phyloP scores from a whole-genome alignment of 2,113 vertebrate species.

The Eulemur rufifrons region DNA sequence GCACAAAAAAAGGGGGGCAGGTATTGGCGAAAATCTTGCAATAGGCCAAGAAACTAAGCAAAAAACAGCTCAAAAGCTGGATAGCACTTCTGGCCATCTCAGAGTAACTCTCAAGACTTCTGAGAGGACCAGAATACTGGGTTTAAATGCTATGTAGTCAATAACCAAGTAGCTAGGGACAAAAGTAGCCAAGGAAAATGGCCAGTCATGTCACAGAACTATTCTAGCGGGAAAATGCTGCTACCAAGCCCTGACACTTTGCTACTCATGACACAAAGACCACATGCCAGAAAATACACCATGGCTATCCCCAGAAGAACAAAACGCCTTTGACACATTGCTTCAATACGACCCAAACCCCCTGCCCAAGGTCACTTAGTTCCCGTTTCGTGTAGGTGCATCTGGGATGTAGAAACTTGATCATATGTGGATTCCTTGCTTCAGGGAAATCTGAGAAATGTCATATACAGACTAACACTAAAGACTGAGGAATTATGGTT shows the following conservation, averaged over 20 bases:
- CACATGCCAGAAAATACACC: not conserved
- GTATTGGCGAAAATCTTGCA: not conserved
- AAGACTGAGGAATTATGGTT: not conserved
- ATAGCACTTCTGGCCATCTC: not conserved
- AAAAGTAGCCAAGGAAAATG: not conserved
- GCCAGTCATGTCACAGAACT: not conserved
- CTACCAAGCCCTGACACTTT: not conserved
- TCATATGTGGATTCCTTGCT: not conserved
- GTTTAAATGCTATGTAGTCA: not conserved
- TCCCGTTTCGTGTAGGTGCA: not conserved
- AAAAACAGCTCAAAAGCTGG: not conserved
- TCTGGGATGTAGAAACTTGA: not conserved
- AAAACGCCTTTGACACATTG: not conserved
- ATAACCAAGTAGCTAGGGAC: not conserved
- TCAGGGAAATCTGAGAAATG: not conserved
- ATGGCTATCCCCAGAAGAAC: not conserved
- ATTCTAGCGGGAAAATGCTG: not conserved
- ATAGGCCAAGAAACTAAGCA: not conserved
- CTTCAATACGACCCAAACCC: not conserved
- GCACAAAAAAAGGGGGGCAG: too few relatives aligned
- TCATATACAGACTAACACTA: not conserved
- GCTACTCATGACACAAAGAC: not conserved
- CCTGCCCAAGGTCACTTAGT: not conserved
- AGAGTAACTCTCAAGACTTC: not conserved
- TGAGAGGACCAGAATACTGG: not conserved